Conservation (phyloP, 2,113 vertebrate genomes). For the Abramis brama region DNA sequence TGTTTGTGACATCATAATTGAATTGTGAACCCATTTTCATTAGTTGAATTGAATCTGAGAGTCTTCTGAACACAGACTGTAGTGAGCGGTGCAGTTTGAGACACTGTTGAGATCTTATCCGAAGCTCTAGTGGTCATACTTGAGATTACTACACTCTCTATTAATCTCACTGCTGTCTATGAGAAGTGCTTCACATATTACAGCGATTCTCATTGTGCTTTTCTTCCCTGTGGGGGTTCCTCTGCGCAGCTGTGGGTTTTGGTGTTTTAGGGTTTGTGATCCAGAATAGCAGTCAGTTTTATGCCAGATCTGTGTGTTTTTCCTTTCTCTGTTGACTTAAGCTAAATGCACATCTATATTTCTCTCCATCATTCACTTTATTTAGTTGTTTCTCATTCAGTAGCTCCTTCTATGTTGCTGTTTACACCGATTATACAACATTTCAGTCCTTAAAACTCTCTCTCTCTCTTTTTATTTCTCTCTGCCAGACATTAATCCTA, state of each 20-base stretch:
- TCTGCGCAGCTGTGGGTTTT: constrained; percentile 25
- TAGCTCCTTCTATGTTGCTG: not conserved
- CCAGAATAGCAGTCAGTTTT: constrained; percentile 43
- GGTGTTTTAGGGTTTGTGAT: constrained; percentile 15
- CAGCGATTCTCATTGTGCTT: not conserved
- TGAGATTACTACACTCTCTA: not conserved
- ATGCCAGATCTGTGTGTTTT: constrained; percentile 24
- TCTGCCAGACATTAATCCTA: constrained; percentile 28
- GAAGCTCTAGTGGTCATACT: not conserved
- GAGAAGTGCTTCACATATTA: not conserved
- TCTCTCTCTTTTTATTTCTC: not conserved
- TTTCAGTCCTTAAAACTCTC: not conserved
- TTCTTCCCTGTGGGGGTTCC: not conserved
- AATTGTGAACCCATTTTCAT: not conserved
- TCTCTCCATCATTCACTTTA: constrained; percentile 12
- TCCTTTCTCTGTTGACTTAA: constrained; percentile 37
- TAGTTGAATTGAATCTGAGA: not conserved
- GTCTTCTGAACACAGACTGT: not conserved
- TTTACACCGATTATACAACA: constrained; percentile 28
- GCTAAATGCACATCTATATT: constrained; percentile 22
- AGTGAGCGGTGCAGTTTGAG: not conserved
- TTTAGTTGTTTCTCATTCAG: constrained; percentile 24
- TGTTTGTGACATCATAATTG: not conserved
- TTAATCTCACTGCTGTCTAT: not conserved
- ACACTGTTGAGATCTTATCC: not conserved